Base-by-base conservation (phyloP, 2,888 invertebrate genomes). In the Tromatobia lineatoria region DNA sequence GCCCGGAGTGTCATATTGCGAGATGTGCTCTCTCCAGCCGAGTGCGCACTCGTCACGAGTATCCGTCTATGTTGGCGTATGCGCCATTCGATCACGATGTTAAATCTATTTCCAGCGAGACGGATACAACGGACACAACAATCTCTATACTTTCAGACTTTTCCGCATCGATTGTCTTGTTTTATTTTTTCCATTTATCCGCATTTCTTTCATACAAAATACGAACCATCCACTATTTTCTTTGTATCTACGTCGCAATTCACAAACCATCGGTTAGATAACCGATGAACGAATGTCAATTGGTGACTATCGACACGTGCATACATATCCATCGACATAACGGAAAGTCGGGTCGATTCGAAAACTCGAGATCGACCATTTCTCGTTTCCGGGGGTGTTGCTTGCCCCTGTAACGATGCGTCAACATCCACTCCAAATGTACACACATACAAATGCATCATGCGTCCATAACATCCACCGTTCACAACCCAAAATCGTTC, bases 401-500 rank as follows among this genome's bases (percentile, higher is more conserved):
- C 47, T 67, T 66, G 25, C 67, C 52, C 57, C 57, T 75, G 34
- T 47, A 52, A 38, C 74, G 50, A 34, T 23, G 25, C 66, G 34
- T 74, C 25, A 23, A 47, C 59, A 1, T 23, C 29, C 50, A n/a
- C 15, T 73, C 50, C 23, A 25, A n/a, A 42, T 34, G 23, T 15
- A 34, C 47, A 64, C 59, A 61, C 34, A 61, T n/a, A 61, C 23
- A 38, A 20, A 75, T 47, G 29, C 34, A 18, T 38, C 61, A 25
- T 25, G 47, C 25, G 18, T 34, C 59, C 20, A 45, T 45, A 79
- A 18, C 29, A 11, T 3, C 57, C 18, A 38, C n/a, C n/a, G 52
- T 20, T 75, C 75, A 47, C 61, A 38, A 57, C 76, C 50, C 29
- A 64, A 64, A 75, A 64, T 64, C 75, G 75, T 38, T 71, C 52